A percentile compares a stretch with the other conserved stretches of the same genome.
Evolutionary conservation across 2,113 vertebrate genomes (phyloP).

Genomic region (Salvelinus namaycush): DNA sequence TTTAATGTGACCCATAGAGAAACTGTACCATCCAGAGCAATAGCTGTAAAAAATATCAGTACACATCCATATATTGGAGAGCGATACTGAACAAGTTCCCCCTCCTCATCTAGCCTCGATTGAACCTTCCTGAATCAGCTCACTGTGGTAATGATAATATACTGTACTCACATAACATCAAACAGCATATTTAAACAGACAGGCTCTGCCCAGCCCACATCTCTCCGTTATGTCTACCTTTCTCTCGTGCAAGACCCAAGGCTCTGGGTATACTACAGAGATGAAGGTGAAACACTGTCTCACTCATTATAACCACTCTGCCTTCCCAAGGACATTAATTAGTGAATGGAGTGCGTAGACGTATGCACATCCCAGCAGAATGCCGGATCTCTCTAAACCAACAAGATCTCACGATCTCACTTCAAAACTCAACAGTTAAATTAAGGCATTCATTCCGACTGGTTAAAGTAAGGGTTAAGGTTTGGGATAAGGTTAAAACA

Average conservation of each 20-base stretch:
- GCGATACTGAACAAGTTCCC: neutral
- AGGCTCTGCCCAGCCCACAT: slow-evolving; percentile 15
- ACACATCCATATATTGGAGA: neutral
- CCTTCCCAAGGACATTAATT: neutral
- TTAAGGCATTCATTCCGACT: too few species aligned
- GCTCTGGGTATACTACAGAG: neutral
- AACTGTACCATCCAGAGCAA: neutral
- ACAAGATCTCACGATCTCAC: neutral
- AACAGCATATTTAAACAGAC: slow-evolving; percentile 5
- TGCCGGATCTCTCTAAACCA: too few species aligned
- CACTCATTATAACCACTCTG: neutral
- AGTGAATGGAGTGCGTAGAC: neutral
- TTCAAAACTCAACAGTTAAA: too few species aligned
- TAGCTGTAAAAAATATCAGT: neutral
- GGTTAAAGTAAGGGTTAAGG: too few species aligned
- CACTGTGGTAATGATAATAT: neutral
- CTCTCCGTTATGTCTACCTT: slow-evolving; percentile 20
- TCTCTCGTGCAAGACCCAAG: neutral
- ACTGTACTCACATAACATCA: neutral
- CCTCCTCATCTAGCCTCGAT: neutral
- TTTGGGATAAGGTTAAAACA: too few species aligned
- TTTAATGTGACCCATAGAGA: neutral
- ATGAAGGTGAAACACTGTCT: neutral
- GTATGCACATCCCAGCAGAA: neutral
- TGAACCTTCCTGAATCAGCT: neutral